Percentiles rank a stretch among this genome's conserved stretches.
Evolutionary conservation across 2,888 invertebrate species (phyloP).

Genomic region (Tribolium freemani): DNA sequence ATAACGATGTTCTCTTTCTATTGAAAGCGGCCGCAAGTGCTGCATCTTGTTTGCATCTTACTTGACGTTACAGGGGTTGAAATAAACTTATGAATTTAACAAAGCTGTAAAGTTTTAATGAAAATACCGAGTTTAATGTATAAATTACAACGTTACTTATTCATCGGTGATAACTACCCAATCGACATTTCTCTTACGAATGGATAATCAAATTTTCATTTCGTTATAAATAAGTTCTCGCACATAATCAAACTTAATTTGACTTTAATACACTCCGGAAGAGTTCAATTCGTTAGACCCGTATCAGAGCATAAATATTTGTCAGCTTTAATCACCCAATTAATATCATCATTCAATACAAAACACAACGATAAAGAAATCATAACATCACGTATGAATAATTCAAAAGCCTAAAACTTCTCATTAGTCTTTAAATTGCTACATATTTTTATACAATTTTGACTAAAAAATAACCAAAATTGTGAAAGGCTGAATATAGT

Average conservation of each 20-base stretch:
- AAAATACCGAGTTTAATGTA: background rate
- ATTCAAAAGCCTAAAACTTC: too few species aligned
- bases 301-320: too few species aligned
- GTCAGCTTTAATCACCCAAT: too few species aligned
- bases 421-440: too few species aligned
- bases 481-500: too few species aligned
- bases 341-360: too few species aligned
- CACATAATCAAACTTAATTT: background rate
- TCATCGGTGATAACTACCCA: background rate
- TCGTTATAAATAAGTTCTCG: background rate
- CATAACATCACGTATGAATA: too few species aligned
- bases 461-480: too few species aligned
- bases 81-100: background rate
- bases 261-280: background rate
- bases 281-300: background rate
- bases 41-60: slow-evolving; percentile 14
- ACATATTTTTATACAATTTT: too few species aligned
- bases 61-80: background rate
- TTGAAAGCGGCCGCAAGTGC: slow-evolving; percentile 6
- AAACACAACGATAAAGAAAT: too few species aligned
- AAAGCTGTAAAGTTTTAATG: background rate
- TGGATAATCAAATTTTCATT: background rate
- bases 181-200: background rate
- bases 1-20: slow-evolving; percentile 23
- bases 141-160: background rate